Conservation (phyloP, 2,888 invertebrate species). For the Eulithis testata region DNA sequence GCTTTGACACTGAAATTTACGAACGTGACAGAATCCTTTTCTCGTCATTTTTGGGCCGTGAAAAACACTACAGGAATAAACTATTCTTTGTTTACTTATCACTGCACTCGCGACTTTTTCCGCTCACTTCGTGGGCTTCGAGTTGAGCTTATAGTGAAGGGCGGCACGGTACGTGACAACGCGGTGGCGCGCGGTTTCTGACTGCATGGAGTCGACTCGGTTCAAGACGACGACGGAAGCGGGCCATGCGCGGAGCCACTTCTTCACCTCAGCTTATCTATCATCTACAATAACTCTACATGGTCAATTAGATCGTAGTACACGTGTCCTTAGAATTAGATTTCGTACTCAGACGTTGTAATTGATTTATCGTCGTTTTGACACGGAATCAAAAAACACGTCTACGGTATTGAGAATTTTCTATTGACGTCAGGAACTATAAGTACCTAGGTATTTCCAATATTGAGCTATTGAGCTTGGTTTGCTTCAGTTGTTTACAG, state of each 20-base stretch:
- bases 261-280: slow-evolving; percentile 45
- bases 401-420: not conserved
- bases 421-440: not conserved
- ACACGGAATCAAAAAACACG: not conserved
- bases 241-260: slow-evolving; percentile 54
- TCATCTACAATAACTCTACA: slow-evolving; percentile 46
- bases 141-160: slow-evolving; percentile 48
- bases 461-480: not conserved
- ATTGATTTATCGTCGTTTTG: slow-evolving; percentile 9
- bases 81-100: slow-evolving; percentile 32
- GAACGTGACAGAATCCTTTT: slow-evolving; percentile 71
- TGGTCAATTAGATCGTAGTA: slow-evolving; percentile 66
- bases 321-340: slow-evolving; percentile 30
- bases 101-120: slow-evolving; percentile 56
- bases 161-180: slow-evolving; percentile 68
- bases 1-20: slow-evolving; percentile 77
- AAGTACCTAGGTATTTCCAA: not conserved
- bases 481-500: not conserved
- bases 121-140: slow-evolving; percentile 33
- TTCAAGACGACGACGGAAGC: slow-evolving; percentile 39
- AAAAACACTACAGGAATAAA: slow-evolving; percentile 43
- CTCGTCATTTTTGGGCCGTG: slow-evolving; percentile 56
- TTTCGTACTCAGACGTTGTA: slow-evolving; percentile 1
- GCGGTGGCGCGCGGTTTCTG: slow-evolving; percentile 65
- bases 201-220: slow-evolving; percentile 58